A percentile compares a stretch with the other conserved stretches of the same genome.
Conservation (phyloP, 2,888 invertebrate genomes). For the Pogonocherus hispidulus region DNA sequence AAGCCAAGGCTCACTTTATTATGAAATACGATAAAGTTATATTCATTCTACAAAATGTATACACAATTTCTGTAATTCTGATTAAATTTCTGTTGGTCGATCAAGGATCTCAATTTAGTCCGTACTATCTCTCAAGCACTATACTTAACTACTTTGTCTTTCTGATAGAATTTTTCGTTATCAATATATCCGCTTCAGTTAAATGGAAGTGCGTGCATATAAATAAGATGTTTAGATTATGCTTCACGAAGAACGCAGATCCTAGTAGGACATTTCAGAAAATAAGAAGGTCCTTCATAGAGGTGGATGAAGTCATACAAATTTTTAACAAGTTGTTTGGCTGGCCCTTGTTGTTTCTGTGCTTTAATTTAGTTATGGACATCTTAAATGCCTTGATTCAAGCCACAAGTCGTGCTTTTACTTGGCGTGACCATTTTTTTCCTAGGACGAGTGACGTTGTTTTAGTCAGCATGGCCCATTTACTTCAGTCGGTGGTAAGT, state of each 20-base stretch:
- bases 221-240: neutral
- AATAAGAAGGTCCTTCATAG: neutral
- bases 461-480: no score
- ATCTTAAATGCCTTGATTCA: no score
- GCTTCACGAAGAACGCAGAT: no score
- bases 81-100: neutral
- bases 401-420: no score
- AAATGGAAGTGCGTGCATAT: neutral
- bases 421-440: no score
- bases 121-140: neutral
- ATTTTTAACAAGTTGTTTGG: slow-evolving; percentile 13
- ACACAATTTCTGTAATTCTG: neutral
- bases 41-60: neutral
- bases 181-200: neutral
- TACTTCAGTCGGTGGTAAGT: no score
- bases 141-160: neutral
- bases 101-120: no score
- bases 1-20: no score
- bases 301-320: neutral
- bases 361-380: neutral
- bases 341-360: neutral
- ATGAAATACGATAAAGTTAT: neutral
- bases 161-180: neutral
- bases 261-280: neutral
- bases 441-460: no score